These are phyloP conservation scores for Pollimyrus isidori DNA, from an alignment of 2,113 vertebrate genomes.

Conservation along the genomic window DNA sequence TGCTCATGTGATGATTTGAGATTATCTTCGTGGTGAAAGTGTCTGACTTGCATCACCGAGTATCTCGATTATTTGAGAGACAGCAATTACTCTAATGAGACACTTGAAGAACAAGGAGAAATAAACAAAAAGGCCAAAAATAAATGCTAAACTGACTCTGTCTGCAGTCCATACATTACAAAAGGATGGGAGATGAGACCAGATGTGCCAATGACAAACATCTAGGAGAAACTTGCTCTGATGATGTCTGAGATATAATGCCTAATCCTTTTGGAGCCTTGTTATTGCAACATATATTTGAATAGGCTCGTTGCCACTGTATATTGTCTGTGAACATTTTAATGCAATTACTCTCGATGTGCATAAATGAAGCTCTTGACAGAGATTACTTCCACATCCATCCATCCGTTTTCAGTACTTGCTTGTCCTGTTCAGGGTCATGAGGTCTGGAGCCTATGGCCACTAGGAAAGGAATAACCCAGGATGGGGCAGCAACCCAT, in stretches of 20 bases:
- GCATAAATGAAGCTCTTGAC: too few relatives aligned
- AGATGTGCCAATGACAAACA: not conserved
- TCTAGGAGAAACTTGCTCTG: not conserved
- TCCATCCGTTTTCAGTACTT: too few relatives aligned
- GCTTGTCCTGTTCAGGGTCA: too few relatives aligned
- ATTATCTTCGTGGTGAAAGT: slow-evolving; percentile 2
- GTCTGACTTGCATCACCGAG: slow-evolving; percentile 27
- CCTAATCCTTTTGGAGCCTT: not conserved
- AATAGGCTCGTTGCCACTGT: too few relatives aligned
- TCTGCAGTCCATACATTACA: slow-evolving; percentile 36
- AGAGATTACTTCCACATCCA: too few relatives aligned
- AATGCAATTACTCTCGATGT: too few relatives aligned
- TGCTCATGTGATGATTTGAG: not conserved
- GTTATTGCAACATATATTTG: not conserved
- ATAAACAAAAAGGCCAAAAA: slow-evolving; percentile 38
- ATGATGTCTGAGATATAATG: slow-evolving; percentile 22
- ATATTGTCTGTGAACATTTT: too few relatives aligned
- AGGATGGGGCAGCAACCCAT: too few relatives aligned
- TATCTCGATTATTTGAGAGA: slow-evolving; percentile 48
- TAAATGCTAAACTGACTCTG: slow-evolving; percentile 41
- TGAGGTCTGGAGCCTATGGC: too few relatives aligned
- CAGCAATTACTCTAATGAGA: slow-evolving; percentile 44
- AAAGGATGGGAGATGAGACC: slow-evolving; percentile 12
- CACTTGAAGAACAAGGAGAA: slow-evolving; percentile 50
- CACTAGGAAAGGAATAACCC: too few relatives aligned